These are phyloP conservation scores for Unio pictorum DNA, from an alignment of 2,888 invertebrate species.

Conservation along the genomic window DNA sequence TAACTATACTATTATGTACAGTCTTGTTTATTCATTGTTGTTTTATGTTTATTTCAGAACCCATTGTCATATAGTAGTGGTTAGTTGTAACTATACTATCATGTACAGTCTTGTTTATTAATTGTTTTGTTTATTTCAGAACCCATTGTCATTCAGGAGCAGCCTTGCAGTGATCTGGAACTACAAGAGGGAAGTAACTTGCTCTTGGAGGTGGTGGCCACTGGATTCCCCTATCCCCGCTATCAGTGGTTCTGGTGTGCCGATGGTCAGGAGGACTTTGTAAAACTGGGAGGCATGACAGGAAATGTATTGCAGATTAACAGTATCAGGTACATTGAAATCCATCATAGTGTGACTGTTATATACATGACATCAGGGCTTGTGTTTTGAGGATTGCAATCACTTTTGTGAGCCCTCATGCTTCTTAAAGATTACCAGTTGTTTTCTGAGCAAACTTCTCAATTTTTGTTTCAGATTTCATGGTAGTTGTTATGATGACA, in stretches of 20 bases:
- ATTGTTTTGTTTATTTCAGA: slow-evolving; percentile 16
- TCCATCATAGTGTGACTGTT: not conserved
- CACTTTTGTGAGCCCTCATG: no score
- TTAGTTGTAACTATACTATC: no score
- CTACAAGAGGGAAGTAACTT: slow-evolving; percentile 45
- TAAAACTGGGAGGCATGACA: slow-evolving; percentile 13
- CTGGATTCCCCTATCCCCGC: slow-evolving; percentile 68
- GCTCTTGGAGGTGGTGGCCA: slow-evolving; percentile 59
- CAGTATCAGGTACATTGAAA: slow-evolving; percentile 19
- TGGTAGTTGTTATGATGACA: no score
- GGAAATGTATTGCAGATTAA: slow-evolving; percentile 21
- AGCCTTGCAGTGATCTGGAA: slow-evolving; percentile 13
- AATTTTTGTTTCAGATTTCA: no score
- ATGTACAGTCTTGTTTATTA: not conserved
- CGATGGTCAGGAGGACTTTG: slow-evolving; percentile 24
- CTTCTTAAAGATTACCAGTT: no score
- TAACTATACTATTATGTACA: not conserved
- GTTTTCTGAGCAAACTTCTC: no score
- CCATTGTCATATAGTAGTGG: no score
- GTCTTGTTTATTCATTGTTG: not conserved
- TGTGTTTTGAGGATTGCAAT: no score
- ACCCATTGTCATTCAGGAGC: slow-evolving; percentile 19
- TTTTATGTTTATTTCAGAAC: slow-evolving; percentile 14
- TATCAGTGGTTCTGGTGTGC: slow-evolving; percentile 65
- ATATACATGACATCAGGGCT: no score